phyloP scores from a whole-genome alignment of 2,113 vertebrate species.

The Tetrao urogallus region DNA sequence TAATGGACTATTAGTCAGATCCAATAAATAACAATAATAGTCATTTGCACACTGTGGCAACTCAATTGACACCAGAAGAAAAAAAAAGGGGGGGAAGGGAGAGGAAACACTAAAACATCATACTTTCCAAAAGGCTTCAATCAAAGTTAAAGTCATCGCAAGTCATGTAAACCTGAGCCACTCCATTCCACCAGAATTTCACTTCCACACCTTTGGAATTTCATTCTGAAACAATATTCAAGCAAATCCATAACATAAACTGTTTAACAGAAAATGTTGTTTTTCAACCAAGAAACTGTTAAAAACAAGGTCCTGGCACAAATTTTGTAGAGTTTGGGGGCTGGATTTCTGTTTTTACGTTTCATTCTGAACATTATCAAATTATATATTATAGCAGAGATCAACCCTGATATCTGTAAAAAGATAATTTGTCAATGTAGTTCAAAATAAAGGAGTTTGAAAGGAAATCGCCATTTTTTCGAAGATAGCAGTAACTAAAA shows the following conservation, averaged over 20 bases:
- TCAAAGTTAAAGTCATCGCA: neutral
- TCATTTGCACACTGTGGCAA: neutral
- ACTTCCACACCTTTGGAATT: neutral
- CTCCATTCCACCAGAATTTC: neutral
- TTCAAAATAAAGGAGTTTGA: neutral
- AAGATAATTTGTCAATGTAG: neutral
- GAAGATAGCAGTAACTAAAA: neutral
- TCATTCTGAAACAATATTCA: neutral
- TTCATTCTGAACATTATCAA: neutral
- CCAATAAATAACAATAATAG: slow-evolving; percentile 16
- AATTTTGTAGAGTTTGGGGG: neutral
- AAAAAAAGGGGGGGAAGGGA: too few relatives aligned
- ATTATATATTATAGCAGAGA: neutral
- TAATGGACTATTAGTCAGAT: neutral
- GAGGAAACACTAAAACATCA: neutral
- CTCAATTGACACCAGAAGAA: neutral
- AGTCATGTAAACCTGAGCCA: neutral
- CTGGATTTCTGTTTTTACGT: neutral
- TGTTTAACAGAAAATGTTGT: neutral
- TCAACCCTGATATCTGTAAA: neutral
- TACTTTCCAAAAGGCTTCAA: neutral
- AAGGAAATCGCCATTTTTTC: neutral
- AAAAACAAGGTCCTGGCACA: neutral
- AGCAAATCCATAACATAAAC: neutral
- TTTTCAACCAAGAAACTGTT: neutral